A percentile compares a stretch with the other conserved stretches of the same genome.
Evolutionary conservation across 2,797 vertebrate genomes (phyloP).

Genomic region (Otus scops): DNA sequence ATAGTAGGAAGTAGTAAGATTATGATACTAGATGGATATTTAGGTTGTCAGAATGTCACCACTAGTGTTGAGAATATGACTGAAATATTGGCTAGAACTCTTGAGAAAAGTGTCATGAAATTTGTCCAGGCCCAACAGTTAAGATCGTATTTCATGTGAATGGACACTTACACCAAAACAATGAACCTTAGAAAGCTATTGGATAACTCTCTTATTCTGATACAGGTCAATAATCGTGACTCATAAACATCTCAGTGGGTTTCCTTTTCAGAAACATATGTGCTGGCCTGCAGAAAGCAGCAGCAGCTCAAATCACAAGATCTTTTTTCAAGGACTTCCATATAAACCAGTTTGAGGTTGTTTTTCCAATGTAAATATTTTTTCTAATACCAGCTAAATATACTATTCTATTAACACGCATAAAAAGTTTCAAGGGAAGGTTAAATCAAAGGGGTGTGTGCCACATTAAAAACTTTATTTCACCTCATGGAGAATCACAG

Average conservation of each 20-base stretch:
- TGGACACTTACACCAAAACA: slow-evolving; percentile 19
- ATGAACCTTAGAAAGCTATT: slow-evolving; percentile 7
- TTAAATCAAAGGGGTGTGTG: neutral
- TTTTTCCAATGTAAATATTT: neutral
- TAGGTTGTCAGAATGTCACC: slow-evolving; percentile 28
- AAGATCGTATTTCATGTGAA: neutral
- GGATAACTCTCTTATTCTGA: neutral
- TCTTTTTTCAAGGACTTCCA: neutral
- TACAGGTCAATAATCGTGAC: slow-evolving; percentile 34
- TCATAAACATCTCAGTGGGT: neutral
- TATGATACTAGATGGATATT: neutral
- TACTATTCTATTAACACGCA: neutral
- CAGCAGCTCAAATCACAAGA: neutral
- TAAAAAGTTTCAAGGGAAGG: neutral
- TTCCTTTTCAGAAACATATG: neutral
- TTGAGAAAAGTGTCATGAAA: slow-evolving; percentile 7
- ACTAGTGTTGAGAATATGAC: neutral
- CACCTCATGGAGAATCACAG: neutral
- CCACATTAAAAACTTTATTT: neutral
- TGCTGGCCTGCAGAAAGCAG: neutral
- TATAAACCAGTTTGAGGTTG: neutral
- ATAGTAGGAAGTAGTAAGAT: neutral
- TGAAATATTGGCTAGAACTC: slow-evolving; percentile 43
- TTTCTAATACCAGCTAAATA: neutral
- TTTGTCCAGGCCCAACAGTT: slow-evolving; percentile 1